phyloP scores from a whole-genome alignment of 2,888 invertebrate species.

The Altica lythri region DNA sequence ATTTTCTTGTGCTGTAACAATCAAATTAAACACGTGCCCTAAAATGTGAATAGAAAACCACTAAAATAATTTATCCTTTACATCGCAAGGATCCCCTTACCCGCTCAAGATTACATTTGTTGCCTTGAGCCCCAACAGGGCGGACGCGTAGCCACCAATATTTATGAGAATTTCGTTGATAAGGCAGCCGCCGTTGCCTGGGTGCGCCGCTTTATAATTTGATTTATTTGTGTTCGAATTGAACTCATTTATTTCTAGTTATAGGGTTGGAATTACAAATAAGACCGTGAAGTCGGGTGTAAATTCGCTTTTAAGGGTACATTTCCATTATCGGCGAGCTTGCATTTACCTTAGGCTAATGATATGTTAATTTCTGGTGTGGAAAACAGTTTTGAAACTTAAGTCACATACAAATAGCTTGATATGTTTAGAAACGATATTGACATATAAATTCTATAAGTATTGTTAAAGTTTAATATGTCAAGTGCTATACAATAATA shows the following conservation, averaged over 20 bases:
- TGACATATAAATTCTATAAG: too few relatives aligned
- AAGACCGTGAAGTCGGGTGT: slow-evolving; percentile 34
- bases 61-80: slow-evolving; percentile 13
- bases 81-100: slow-evolving; percentile 27
- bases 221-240: slow-evolving; percentile 48
- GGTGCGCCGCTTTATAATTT: slow-evolving; percentile 45
- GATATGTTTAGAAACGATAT: too few relatives aligned
- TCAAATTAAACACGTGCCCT: slow-evolving; percentile 1
- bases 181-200: slow-evolving; percentile 22
- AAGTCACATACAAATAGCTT: too few relatives aligned
- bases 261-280: slow-evolving; percentile 43
- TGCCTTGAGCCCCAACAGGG: slow-evolving; percentile 21
- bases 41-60: slow-evolving; percentile 19
- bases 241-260: slow-evolving; percentile 49
- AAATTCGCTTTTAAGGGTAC: slow-evolving; percentile 33
- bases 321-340: slow-evolving; percentile 22
- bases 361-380: too few relatives aligned
- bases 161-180: slow-evolving; percentile 37
- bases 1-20: too few relatives aligned
- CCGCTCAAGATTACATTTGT: slow-evolving; percentile 38
- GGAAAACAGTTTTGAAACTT: too few relatives aligned
- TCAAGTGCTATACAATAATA: too few relatives aligned
- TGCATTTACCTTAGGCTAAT: too few relatives aligned
- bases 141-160: slow-evolving; percentile 31
- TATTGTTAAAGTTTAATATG: too few relatives aligned